These are phyloP conservation scores for Charanyca ferruginea DNA, from an alignment of 2,888 invertebrate genomes.

Conservation along the genomic window DNA sequence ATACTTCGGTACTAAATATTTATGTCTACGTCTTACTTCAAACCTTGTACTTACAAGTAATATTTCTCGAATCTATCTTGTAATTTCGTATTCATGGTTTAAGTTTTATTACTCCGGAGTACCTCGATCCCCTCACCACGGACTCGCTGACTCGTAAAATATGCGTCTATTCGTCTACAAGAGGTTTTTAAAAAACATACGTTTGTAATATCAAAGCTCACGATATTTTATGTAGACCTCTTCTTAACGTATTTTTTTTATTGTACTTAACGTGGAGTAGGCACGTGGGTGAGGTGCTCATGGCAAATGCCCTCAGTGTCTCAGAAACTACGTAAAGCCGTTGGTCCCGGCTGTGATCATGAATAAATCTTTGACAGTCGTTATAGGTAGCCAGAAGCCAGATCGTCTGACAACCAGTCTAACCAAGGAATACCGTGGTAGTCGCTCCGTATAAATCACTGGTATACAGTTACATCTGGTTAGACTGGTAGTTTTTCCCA, in stretches of 20 bases:
- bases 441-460: too few relatives aligned
- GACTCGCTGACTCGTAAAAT: constrained; percentile 46
- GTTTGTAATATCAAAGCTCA: constrained; percentile 4
- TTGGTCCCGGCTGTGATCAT: too few relatives aligned
- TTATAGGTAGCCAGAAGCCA: too few relatives aligned
- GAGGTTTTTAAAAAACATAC: constrained; percentile 28
- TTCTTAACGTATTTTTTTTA: background rate
- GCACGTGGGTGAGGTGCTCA: too few relatives aligned
- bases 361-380: too few relatives aligned
- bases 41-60: constrained; percentile 32
- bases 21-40: constrained; percentile 21
- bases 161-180: constrained; percentile 34
- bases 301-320: too few relatives aligned
- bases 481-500: too few relatives aligned
- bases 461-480: too few relatives aligned
- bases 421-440: too few relatives aligned
- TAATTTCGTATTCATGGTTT: constrained; percentile 52
- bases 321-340: too few relatives aligned
- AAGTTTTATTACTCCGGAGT: constrained; percentile 48
- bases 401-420: too few relatives aligned
- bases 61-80: constrained; percentile 40
- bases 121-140: constrained; percentile 31
- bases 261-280: background rate
- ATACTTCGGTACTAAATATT: constrained; percentile 15
- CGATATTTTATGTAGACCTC: background rate